Base-by-base conservation (phyloP, 2,888 invertebrate genomes). In the Sceliomorpha sp. region DNA sequence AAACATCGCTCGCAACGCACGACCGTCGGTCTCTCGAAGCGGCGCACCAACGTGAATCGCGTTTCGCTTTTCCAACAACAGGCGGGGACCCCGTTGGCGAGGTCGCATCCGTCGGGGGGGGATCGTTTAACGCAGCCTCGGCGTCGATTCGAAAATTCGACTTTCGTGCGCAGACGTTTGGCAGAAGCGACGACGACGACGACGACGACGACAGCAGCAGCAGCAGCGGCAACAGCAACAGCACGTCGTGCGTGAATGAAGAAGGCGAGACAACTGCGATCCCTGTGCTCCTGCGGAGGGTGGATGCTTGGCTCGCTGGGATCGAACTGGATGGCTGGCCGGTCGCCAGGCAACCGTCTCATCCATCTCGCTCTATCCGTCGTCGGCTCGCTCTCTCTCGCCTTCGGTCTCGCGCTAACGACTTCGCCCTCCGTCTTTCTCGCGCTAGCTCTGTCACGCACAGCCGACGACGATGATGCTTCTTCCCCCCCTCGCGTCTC, bases 251-350 rank as follows among this genome's bases (percentile, higher is more conserved):
- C 78, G 68, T 48, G 59, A 45, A 15, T 39, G 59, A 55, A 34
- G 37, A 56, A 34, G 45, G 50, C 50, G 60, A 62, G 60, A 50
- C 53, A 56, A 67, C 66, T 60, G 69, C 39, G 69, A 37, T 47
- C 51, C 51, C 66, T 60, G 63, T 45, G 70, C 58, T 67, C 72
- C 73, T 68, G 74, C 69, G 73, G 73, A 72, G 72, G 76, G 74
- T 71, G 70, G 75, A 70, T 74, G 78, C 76, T 75, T 79, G 77
- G 81, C 80, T 80, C 82, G 81, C 86, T 86, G 87, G 87, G 87
- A 87, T 87, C 87, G 87, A 86, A 87, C 86, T 86, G 82, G 86
- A 85, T 83, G 84, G 84, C 85, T 85, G 82, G 80, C 80, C 71
- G 79, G 82, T 80, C 78, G 81, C 80, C 80, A 87, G 83, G 87